Percentiles rank a stretch among this genome's conserved stretches.
phyloP scores from a whole-genome alignment of 2,113 vertebrate genomes.

The Xyliphius kryptos region DNA sequence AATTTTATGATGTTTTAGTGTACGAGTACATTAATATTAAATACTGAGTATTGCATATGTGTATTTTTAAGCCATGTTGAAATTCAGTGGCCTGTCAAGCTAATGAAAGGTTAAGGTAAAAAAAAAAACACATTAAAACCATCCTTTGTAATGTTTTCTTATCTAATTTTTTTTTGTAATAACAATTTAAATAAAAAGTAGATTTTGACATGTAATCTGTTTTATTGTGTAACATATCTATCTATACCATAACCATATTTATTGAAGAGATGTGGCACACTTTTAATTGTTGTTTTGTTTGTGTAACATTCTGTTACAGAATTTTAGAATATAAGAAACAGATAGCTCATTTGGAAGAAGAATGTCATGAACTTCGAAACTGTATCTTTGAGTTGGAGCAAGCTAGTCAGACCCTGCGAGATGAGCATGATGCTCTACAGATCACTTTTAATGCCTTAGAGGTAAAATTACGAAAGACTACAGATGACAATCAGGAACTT shows the following conservation, averaged over 20 bases:
- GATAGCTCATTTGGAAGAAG: slow-evolving; percentile 74
- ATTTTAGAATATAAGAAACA: slow-evolving; percentile 83
- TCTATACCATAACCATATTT: too few species aligned
- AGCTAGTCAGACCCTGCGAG: slow-evolving; percentile 93
- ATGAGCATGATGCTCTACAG: slow-evolving; percentile 95
- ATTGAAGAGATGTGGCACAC: neutral
- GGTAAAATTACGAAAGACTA: slow-evolving; percentile 88
- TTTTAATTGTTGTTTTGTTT: neutral
- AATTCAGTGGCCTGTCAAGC: too few species aligned
- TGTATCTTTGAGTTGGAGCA: slow-evolving; percentile 83
- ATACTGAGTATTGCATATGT: neutral
- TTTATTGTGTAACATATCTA: too few species aligned
- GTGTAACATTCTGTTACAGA: slow-evolving; percentile 59
- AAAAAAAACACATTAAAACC: too few species aligned
- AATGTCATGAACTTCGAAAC: slow-evolving; percentile 78
- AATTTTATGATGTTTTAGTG: too few species aligned
- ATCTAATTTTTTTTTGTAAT: too few species aligned
- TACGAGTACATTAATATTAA: neutral
- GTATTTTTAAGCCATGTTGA: too few species aligned
- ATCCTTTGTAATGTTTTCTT: too few species aligned
- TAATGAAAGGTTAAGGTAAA: too few species aligned
- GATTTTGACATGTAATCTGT: too few species aligned
- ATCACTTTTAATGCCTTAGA: slow-evolving; percentile 94
- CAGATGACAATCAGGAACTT: slow-evolving; percentile 94
- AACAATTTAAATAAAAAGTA: too few species aligned